Percentiles rank a stretch among this genome's conserved stretches.
These are phyloP conservation scores for Lithophane leautieri DNA, from an alignment of 2,888 invertebrate genomes.

Conservation along the genomic window DNA sequence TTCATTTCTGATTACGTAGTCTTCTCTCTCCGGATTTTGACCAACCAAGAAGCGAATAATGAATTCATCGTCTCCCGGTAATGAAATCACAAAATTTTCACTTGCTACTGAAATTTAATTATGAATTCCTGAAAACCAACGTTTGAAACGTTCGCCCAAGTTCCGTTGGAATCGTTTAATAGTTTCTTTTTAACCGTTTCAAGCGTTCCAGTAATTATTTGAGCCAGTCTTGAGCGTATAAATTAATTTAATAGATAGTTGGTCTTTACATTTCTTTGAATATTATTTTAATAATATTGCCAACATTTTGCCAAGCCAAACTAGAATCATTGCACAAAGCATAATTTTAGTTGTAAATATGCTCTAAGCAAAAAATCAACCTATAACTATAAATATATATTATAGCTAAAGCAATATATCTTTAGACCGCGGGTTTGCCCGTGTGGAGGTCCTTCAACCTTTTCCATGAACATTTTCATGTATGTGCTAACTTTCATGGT, in stretches of 20 bases:
- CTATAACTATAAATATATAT: too few relatives aligned
- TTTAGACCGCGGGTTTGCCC: too few relatives aligned
- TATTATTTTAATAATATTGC: background rate
- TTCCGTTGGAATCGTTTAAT: conserved; percentile 57
- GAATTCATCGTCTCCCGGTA: conserved; percentile 59
- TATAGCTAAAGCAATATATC: too few relatives aligned
- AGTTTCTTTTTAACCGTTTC: conserved; percentile 58
- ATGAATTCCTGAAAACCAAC: conserved; percentile 63
- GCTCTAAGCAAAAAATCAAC: too few relatives aligned
- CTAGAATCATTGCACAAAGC: too few relatives aligned
- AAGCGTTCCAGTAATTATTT: conserved; percentile 53
- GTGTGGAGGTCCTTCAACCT: background rate
- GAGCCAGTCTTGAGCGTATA: conserved; percentile 30
- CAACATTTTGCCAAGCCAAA: background rate
- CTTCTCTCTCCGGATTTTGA: conserved; percentile 44
- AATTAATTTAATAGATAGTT: conserved; percentile 34
- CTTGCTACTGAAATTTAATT: conserved; percentile 61
- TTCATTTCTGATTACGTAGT: conserved; percentile 43
- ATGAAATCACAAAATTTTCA: conserved; percentile 62
- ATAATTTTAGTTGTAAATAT: too few relatives aligned
- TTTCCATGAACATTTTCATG: background rate
- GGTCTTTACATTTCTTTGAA: background rate
- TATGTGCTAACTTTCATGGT: background rate
- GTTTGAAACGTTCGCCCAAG: conserved; percentile 48
- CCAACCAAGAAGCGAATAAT: conserved; percentile 50